These are phyloP conservation scores for Antigone vipio DNA, from an alignment of 2,113 vertebrate species.

Conservation along the genomic window DNA sequence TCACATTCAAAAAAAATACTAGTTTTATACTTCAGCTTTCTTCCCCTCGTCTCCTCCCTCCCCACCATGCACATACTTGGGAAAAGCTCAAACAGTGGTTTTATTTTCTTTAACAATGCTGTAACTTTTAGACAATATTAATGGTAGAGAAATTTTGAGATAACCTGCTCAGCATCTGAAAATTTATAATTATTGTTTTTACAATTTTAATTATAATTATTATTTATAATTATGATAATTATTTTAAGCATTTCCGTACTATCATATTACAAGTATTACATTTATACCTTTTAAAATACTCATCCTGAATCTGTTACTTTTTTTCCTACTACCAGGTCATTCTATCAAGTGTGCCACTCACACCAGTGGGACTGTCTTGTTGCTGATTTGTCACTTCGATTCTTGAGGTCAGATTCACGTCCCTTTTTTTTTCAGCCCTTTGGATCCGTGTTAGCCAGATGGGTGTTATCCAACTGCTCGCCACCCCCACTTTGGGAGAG, in stretches of 20 bases:
- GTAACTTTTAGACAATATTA: neutral
- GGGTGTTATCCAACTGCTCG: too few species aligned
- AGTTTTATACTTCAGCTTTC: neutral
- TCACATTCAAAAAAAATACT: neutral
- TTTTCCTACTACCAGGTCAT: neutral
- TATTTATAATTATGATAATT: neutral
- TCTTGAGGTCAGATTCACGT: neutral
- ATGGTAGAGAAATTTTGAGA: neutral
- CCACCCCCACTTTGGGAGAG: neutral
- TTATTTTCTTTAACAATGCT: neutral
- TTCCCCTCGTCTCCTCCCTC: neutral
- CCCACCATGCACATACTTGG: neutral
- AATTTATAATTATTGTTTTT: neutral
- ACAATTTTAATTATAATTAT: neutral
- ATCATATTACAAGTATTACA: neutral
- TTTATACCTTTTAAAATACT: neutral
- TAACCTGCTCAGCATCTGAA: neutral
- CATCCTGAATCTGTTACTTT: neutral
- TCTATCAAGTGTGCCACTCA: neutral
- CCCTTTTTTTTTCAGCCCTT: neutral
- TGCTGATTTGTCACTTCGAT: neutral
- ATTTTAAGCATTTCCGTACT: neutral
- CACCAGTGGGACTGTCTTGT: neutral
- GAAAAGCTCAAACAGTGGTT: neutral
- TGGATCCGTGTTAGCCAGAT: neutral